phyloP scores from a whole-genome alignment of 2,888 invertebrate species.

The Tetropium fuscum region DNA sequence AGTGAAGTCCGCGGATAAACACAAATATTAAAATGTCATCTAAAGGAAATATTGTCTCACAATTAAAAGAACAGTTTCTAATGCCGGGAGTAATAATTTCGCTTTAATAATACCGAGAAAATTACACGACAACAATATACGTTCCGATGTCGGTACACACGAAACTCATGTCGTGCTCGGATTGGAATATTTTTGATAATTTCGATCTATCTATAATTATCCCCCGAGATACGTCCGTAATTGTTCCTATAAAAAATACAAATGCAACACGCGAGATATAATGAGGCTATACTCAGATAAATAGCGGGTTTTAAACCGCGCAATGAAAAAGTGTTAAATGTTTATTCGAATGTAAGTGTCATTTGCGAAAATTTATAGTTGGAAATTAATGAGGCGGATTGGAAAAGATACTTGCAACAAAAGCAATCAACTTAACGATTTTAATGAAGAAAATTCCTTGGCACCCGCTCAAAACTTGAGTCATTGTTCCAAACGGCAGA shows the following conservation, averaged over 20 bases:
- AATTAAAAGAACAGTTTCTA: conserved; percentile 32
- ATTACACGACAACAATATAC: conserved; percentile 1
- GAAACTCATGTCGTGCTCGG: conserved; percentile 30
- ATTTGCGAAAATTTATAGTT: conserved; percentile 46
- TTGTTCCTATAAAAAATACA: conserved; percentile 25
- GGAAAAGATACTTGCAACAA: conserved; percentile 49
- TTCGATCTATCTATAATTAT: conserved; percentile 37
- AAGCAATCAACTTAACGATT: conserved; percentile 52
- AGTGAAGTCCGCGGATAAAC: conserved; percentile 28
- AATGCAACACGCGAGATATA: conserved; percentile 26
- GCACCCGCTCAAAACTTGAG: conserved; percentile 46
- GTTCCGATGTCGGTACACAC: neutral
- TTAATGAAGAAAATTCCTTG: conserved; percentile 56
- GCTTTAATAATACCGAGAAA: conserved; percentile 21
- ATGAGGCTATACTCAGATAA: conserved; percentile 14
- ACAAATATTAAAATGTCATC: conserved; percentile 47
- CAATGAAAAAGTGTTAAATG: conserved; percentile 8
- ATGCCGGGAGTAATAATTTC: conserved; percentile 19
- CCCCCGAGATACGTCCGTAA: conserved; percentile 31
- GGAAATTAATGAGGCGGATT: conserved; percentile 52
- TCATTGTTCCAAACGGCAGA: conserved; percentile 38
- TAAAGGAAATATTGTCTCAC: conserved; percentile 41
- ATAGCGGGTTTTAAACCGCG: conserved; percentile 1
- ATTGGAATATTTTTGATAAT: conserved; percentile 40
- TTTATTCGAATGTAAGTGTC: conserved; percentile 26